Percentiles rank a stretch among this genome's conserved stretches.
These are phyloP conservation scores for Colius striatus DNA, from an alignment of 2,113 vertebrate genomes.

Conservation along the genomic window DNA sequence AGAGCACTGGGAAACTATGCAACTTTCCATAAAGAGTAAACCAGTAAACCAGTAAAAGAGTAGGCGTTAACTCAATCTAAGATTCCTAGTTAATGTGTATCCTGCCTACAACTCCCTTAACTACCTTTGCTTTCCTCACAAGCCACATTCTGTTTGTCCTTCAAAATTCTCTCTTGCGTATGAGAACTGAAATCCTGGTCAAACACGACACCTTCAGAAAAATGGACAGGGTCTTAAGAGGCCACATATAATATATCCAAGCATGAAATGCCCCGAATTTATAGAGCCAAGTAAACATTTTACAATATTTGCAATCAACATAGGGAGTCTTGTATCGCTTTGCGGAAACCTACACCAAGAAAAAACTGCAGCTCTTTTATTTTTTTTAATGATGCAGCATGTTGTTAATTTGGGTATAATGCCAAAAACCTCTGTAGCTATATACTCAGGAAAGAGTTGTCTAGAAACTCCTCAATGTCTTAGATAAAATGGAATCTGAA, in stretches of 20 bases:
- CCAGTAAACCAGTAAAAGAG: background rate
- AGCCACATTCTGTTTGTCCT: background rate
- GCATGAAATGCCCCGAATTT: background rate
- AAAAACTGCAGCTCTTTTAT: conserved; percentile 42
- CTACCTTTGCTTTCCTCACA: background rate
- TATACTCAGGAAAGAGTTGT: background rate
- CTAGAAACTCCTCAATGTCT: conserved; percentile 21
- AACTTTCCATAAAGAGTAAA: too few relatives aligned
- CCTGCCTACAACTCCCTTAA: background rate
- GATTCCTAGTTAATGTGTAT: background rate
- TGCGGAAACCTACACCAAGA: background rate
- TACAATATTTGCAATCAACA: conserved; percentile 40
- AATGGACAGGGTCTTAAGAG: background rate
- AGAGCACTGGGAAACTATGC: background rate
- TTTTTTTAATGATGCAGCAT: conserved; percentile 36
- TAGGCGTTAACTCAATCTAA: background rate
- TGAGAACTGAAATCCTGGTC: background rate
- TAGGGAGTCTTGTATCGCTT: conserved; percentile 24
- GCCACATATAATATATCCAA: background rate
- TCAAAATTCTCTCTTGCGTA: background rate
- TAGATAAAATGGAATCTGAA: conserved; percentile 42
- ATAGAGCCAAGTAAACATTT: conserved; percentile 20
- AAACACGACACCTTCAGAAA: background rate
- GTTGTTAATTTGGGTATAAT: conserved; percentile 22
- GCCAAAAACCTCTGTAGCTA: background rate